These are phyloP conservation scores for Pseudomyrmex dendroicus DNA, from an alignment of 1,140 invertebrate genomes.

Conservation along the genomic window DNA sequence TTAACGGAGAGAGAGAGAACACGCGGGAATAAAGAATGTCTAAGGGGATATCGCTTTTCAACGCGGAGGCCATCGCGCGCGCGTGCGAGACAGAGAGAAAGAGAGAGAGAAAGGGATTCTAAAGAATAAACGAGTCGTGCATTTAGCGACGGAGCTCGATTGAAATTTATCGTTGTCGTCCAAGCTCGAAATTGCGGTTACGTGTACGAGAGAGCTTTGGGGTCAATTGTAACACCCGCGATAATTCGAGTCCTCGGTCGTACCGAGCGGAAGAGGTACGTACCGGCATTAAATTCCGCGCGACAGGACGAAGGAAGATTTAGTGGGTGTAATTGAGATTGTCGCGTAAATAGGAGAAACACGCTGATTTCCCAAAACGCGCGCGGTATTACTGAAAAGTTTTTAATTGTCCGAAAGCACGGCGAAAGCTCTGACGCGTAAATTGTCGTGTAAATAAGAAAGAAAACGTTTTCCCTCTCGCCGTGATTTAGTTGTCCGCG, in stretches of 20 bases:
- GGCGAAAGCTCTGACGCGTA: background rate
- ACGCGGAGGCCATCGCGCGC: conserved; percentile 32
- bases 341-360: conserved; percentile 15
- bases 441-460: background rate
- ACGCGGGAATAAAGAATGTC: conserved; percentile 13
- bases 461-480: background rate
- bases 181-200: conserved; percentile 43
- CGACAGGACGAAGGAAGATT: conserved; percentile 37
- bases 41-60: conserved; percentile 19
- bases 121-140: conserved; percentile 61
- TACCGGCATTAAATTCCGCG: conserved; percentile 23
- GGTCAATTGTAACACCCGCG: conserved; percentile 48
- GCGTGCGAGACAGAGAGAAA: too few species aligned
- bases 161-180: conserved; percentile 60
- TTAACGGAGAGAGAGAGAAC: conserved; percentile 2
- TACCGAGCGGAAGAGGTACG: background rate
- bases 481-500: conserved; percentile 12
- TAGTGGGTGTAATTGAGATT: conserved; percentile 35
- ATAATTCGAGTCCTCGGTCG: conserved; percentile 29
- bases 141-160: conserved; percentile 69
- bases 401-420: conserved; percentile 12
- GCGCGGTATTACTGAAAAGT: background rate
- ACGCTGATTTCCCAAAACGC: conserved; percentile 13
- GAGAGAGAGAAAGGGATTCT: conserved; percentile 31
- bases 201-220: background rate